Conservation (phyloP, 2,113 vertebrate species). For the Albula goreensis region DNA sequence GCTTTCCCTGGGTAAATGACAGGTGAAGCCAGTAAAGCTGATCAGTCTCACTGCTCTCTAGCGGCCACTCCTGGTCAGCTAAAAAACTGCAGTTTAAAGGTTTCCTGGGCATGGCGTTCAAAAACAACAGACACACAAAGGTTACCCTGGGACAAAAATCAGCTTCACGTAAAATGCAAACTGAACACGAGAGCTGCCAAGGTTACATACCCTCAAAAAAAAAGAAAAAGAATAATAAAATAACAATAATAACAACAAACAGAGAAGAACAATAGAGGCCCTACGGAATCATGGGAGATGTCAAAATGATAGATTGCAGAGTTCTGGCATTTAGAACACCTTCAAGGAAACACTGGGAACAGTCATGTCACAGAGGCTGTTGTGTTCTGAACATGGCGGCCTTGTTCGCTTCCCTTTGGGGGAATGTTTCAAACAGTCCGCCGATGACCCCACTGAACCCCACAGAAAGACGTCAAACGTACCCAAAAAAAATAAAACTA, state of each 20-base stretch:
- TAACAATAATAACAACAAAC: not conserved
- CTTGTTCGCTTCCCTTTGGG: not conserved
- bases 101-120: not conserved
- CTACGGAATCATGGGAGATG: slow-evolving; percentile 30
- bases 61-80: not conserved
- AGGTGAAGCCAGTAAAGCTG: too few species aligned
- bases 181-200: not conserved
- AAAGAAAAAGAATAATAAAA: not conserved
- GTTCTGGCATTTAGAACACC: slow-evolving; percentile 32
- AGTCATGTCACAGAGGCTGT: not conserved
- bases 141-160: not conserved
- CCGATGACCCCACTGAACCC: not conserved
- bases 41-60: too few species aligned
- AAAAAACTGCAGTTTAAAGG: not conserved
- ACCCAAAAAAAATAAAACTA: not conserved
- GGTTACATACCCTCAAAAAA: not conserved
- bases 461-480: not conserved
- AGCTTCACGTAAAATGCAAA: not conserved
- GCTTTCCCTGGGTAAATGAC: too few species aligned
- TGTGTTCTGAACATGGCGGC: not conserved
- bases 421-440: not conserved
- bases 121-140: not conserved
- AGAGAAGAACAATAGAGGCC: not conserved
- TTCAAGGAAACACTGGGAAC: slow-evolving; percentile 20
- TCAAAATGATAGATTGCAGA: slow-evolving; percentile 42